Base-by-base conservation (phyloP, 2,113 vertebrate species). In the Redunca redunca region DNA sequence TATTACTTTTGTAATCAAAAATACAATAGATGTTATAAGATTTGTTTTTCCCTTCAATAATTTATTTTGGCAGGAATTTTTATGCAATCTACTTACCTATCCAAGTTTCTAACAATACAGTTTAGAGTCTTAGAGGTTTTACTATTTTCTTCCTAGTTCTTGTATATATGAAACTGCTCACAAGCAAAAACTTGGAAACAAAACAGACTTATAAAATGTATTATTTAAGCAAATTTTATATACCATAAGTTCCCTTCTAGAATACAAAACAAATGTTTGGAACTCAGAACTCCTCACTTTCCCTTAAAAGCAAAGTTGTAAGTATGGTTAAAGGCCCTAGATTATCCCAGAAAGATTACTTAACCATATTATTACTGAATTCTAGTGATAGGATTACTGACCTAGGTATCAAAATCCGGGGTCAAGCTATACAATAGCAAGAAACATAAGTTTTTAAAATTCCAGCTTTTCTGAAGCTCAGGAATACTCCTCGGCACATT, bases 41-140 rank as follows among this genome's bases (percentile, higher is more conserved):
- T 88, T 46, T 84, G 57, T 4, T 17, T 90, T 80, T 48, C 53
- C 67, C 30, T 30, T 33, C n/a, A 48, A 43, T n/a, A 91, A 67
- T 82, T 95, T 97, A 90, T 92, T 95, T 83, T 94, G 36, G 26
- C 40, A 92, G 26, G 13, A 96, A 95, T 89, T 93, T 60, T 88
- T 93, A 80, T 15, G n/a, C 11, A 88, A 88, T 88, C 46, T 88
- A 62, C 82, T 90, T 93, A 84, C 55, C 89, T 95, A 92, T 83
- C 64, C 88, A 67, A 83, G 19, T 83, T 36, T 55, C 81, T 97
- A 96, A 82, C 60, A 91, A 74, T 85, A 93, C 16, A 93, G 5
- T 80, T 96, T 21, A 88, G 33, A 95, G 81, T 86, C 88, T 89
- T 67, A 86, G 9, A 80, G 74, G 26, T 77, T 96, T 90, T 46